Conservation (phyloP, 2,113 vertebrate species). For the Prolemur simus region DNA sequence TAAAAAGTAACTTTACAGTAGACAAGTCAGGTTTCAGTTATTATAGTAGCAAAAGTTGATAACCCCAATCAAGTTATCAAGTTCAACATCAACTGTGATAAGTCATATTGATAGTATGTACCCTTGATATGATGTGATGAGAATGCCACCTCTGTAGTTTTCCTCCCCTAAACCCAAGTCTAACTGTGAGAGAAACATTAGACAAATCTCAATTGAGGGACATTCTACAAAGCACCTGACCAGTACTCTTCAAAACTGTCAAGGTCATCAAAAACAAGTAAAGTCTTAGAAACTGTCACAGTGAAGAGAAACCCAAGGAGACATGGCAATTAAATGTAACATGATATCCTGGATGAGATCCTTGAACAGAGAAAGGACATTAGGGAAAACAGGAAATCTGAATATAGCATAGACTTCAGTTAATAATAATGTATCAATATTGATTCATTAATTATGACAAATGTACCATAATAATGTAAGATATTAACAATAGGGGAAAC, state of each 20-base stretch:
- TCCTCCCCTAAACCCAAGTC: not conserved
- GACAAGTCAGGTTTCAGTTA: not conserved
- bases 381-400: not conserved
- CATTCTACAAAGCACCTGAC: not conserved
- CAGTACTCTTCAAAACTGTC: not conserved
- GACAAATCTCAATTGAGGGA: not conserved
- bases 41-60: not conserved
- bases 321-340: not conserved
- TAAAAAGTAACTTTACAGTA: not conserved
- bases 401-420: not conserved
- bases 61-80: not conserved
- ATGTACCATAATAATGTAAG: not conserved
- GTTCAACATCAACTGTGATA: not conserved
- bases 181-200: not conserved
- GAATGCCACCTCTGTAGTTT: not conserved
- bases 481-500: not conserved
- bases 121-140: not conserved
- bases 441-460: not conserved
- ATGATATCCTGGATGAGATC: not conserved
- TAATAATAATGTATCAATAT: not conserved
- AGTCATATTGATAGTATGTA: not conserved
- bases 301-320: not conserved
- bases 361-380: not conserved
- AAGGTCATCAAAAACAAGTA: not conserved
- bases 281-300: not conserved